Conservation (phyloP, 2,888 invertebrate genomes). For the Pandemis corylana region DNA sequence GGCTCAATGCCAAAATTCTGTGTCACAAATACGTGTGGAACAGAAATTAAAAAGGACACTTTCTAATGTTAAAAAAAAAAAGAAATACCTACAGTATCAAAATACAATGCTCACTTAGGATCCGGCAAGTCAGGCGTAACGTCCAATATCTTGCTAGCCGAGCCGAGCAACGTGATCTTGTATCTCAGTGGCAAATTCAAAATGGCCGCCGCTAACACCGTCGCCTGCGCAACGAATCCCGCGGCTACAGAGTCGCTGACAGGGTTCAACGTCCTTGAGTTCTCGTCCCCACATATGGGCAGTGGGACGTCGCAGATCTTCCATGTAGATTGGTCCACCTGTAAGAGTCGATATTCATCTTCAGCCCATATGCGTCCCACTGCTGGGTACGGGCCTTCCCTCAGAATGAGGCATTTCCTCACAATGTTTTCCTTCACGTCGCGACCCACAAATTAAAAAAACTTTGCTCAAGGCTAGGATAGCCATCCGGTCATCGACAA, state of each 20-base stretch:
- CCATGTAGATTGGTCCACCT: conserved; percentile 68
- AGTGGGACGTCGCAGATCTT: conserved; percentile 68
- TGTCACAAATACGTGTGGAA: too few relatives aligned
- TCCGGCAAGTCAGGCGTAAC: conserved; percentile 84
- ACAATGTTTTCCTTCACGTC: too few relatives aligned
- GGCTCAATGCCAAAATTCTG: too few relatives aligned
- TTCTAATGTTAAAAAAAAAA: too few relatives aligned
- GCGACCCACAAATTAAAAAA: too few relatives aligned
- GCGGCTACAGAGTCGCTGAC: conserved; percentile 93
- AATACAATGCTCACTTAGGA: conserved; percentile 66
- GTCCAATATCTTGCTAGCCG: conserved; percentile 92
- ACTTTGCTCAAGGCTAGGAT: too few relatives aligned
- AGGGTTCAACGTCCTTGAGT: conserved; percentile 54
- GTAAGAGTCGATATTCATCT: conserved; percentile 21
- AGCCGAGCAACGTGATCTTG: conserved; percentile 91
- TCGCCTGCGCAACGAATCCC: conserved; percentile 93
- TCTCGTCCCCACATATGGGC: conserved; percentile 70
- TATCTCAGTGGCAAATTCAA: conserved; percentile 95
- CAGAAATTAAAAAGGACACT: too few relatives aligned
- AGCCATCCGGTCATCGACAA: too few relatives aligned
- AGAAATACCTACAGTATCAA: too few relatives aligned
- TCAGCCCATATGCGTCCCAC: too few relatives aligned
- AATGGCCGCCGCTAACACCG: conserved; percentile 92
- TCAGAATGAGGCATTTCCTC: too few relatives aligned
- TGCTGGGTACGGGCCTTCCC: too few relatives aligned